Conservation (phyloP, 2,113 vertebrate species). For the Phocoena phocoena region DNA sequence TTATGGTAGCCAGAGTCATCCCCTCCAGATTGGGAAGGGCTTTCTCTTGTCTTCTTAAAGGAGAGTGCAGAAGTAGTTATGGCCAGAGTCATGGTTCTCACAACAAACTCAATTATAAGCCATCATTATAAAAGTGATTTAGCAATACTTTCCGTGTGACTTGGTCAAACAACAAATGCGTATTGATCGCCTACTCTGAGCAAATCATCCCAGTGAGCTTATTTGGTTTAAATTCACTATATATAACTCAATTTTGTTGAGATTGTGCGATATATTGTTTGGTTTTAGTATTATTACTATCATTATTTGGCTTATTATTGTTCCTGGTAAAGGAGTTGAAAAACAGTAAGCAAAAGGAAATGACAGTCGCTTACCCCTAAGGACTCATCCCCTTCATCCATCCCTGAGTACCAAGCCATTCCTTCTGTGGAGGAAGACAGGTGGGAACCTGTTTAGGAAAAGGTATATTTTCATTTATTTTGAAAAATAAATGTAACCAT, state of each 20-base stretch:
- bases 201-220: neutral
- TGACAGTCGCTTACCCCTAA: neutral
- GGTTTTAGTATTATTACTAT: constrained; percentile 43
- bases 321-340: neutral
- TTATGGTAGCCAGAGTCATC: constrained; percentile 9
- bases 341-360: constrained; percentile 35
- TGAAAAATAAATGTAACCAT: neutral
- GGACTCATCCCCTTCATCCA: neutral
- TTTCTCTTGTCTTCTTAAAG: constrained; percentile 49
- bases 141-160: neutral
- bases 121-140: constrained; percentile 28
- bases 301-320: constrained; percentile 55
- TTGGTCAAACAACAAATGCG: constrained; percentile 42
- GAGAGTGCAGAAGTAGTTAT: neutral
- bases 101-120: constrained; percentile 16
- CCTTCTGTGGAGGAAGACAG: neutral
- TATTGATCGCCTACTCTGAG: constrained; percentile 9
- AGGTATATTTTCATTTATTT: neutral
- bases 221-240: constrained; percentile 22
- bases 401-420: neutral
- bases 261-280: constrained; percentile 36
- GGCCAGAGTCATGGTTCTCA: neutral
- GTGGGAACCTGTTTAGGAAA: neutral
- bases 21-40: neutral
- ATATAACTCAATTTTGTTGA: constrained; percentile 22